Base-by-base conservation (phyloP, 2,888 invertebrate genomes). In the Anaspis maculata region DNA sequence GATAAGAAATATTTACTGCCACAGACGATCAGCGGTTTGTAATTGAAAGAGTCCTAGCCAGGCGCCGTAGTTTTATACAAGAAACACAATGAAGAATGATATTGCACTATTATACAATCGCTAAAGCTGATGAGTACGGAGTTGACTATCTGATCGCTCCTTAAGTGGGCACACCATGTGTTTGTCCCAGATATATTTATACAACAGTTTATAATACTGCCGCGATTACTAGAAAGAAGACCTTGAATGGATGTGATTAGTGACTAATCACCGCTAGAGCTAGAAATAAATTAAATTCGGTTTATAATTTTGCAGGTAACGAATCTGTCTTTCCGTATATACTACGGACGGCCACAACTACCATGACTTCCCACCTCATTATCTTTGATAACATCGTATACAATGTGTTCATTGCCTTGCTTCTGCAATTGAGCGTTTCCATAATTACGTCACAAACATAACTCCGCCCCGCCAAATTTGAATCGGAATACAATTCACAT, bases 81-180 rank as follows among this genome's bases (percentile, higher is more conserved):
- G 41, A 39, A 41, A 31, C 38, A 52, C 52, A 57, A 57, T 56
- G 50, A 50, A 41, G 51, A 54, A 58, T 58, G 57, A 58, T 56
- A 54, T 42, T 54, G 57, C 57, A 57, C 36, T 54, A 56, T 53
- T 48, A 51, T 51, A 52, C 52, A 54, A 54, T 51, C 49, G 49
- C 46, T 47, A 48, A 44, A 48, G 49, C 46, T 49, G 57, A 57
- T 52, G 53, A 46, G 48, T 48, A 50, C 46, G 46, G 50, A 48
- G 46, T 44, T 41, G 37, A 43, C 50, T 50, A 57, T 57, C 54
- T 52, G 56, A 57, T 55, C 49, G 55, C 55, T 56, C 54, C 56
- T 55, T 57, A 55, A 54, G 54, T 54, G 48, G 49, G 47, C 40
- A 50, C 52, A 52, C 52, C 49, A 52, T 54, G 49, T 51, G 47